A percentile compares a stretch with the other conserved stretches of the same genome.
These are phyloP conservation scores for Ferdinandea cuprea DNA, from an alignment of 2,888 invertebrate species.

Conservation along the genomic window DNA sequence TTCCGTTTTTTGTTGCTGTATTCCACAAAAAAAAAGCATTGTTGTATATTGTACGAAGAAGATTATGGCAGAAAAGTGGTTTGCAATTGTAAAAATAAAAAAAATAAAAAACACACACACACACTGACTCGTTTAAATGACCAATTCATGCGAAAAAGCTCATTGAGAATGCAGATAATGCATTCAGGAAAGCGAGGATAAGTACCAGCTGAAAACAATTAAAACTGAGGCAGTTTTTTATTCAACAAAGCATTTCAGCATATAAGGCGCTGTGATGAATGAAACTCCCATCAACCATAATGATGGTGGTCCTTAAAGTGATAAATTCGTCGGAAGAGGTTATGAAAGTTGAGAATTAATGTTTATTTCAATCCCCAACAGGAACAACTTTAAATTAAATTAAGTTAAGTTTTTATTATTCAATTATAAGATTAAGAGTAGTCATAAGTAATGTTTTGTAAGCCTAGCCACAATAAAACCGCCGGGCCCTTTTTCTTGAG, in stretches of 20 bases:
- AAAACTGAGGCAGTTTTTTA: not conserved
- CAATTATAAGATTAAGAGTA: too few relatives aligned
- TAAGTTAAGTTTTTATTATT: too few relatives aligned
- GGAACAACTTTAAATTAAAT: too few relatives aligned
- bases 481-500: too few relatives aligned
- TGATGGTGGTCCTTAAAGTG: too few relatives aligned
- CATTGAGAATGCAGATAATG: constrained; percentile 56
- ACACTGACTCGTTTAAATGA: constrained; percentile 37
- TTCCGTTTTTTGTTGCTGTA: constrained; percentile 9
- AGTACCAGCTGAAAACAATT: not conserved
- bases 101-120: constrained; percentile 6
- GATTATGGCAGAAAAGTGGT: constrained; percentile 53
- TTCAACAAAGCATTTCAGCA: not conserved
- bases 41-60: constrained; percentile 42
- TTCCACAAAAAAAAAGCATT: constrained; percentile 28
- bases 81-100: constrained; percentile 29
- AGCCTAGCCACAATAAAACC: too few relatives aligned
- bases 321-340: too few relatives aligned
- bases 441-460: too few relatives aligned
- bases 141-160: constrained; percentile 59
- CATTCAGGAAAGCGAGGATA: not conserved
- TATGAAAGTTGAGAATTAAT: too few relatives aligned
- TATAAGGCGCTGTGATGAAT: too few relatives aligned
- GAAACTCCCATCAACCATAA: too few relatives aligned
- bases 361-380: too few relatives aligned